phyloP scores from a whole-genome alignment of 2,113 vertebrate genomes.

The Melanotaenia duboulayi region DNA sequence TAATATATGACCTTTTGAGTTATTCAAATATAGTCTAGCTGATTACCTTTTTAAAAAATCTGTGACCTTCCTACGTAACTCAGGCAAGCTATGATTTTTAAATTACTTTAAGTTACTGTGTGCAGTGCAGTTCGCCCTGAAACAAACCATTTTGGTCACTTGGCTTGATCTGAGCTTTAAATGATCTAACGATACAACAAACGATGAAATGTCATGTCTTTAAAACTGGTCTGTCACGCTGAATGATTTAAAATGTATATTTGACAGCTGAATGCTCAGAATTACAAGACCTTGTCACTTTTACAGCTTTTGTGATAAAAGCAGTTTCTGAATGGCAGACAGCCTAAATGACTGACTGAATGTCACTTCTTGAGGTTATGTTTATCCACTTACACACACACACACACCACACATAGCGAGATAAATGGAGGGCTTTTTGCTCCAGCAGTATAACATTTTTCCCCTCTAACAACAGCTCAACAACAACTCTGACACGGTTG shows the following conservation, averaged over 20 bases:
- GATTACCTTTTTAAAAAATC: no score
- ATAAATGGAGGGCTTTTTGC: background rate
- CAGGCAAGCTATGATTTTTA: no score
- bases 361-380: background rate
- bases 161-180: no score
- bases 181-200: background rate
- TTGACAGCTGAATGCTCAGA: background rate
- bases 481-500: background rate
- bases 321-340: background rate
- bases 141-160: no score
- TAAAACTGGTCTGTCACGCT: background rate
- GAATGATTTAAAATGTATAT: background rate
- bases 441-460: background rate
- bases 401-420: background rate
- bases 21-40: no score
- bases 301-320: conserved; percentile 9
- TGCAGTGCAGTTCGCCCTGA: no score
- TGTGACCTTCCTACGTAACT: no score
- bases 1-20: no score
- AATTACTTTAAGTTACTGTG: no score
- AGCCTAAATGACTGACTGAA: background rate
- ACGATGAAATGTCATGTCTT: background rate
- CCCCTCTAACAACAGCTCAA: no score
- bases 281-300: background rate
- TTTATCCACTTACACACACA: conserved; percentile 13